Evolutionary conservation across 2,113 vertebrate species (phyloP).

Genomic region (Elephas maximus): DNA sequence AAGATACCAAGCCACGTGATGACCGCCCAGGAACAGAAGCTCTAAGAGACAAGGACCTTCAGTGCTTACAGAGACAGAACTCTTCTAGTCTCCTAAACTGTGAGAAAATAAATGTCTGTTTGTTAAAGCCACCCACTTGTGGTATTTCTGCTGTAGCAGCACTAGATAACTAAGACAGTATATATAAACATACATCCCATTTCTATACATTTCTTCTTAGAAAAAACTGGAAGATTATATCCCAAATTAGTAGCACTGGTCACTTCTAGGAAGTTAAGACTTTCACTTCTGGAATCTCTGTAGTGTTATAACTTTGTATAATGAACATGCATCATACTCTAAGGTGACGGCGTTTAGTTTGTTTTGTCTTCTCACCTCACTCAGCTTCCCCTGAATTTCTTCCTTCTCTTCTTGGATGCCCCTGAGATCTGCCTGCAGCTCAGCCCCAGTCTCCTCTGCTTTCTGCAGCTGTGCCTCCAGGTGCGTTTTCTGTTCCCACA

Average conservation of each 20-base stretch:
- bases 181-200: not conserved
- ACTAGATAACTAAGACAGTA: not conserved
- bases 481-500: slow-evolving; percentile 81
- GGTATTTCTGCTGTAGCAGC: not conserved
- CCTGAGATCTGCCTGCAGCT: slow-evolving; percentile 78
- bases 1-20: not conserved
- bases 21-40: not conserved
- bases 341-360: not conserved
- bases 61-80: not conserved
- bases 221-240: not conserved
- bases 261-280: slow-evolving; percentile 4
- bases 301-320: not conserved
- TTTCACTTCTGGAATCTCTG: not conserved
- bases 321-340: not conserved
- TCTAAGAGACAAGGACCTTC: not conserved
- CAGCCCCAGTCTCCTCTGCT: slow-evolving; percentile 77
- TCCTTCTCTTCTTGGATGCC: slow-evolving; percentile 82
- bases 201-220: not conserved
- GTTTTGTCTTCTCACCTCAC: slow-evolving; percentile 86
- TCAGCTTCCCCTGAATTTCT: slow-evolving; percentile 82
- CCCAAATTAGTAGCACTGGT: not conserved
- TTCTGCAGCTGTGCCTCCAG: slow-evolving; percentile 87
- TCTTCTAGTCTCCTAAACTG: not conserved
- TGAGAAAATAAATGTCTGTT: not conserved
- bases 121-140: not conserved